A percentile compares a stretch with the other conserved stretches of the same genome.
phyloP scores from a whole-genome alignment of 2,888 invertebrate species.

The Geotrupes spiniger region DNA sequence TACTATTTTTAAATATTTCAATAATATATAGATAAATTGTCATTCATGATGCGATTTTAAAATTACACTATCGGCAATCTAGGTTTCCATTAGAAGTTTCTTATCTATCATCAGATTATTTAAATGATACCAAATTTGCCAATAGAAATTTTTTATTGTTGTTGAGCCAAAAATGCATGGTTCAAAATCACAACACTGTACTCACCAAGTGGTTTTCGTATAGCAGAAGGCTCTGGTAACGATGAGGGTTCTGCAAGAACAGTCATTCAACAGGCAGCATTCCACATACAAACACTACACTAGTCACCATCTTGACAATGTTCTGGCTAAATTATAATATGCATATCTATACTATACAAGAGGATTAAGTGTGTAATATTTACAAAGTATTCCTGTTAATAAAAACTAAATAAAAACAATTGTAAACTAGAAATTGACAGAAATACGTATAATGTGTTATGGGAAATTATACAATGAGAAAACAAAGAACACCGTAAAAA shows the following conservation, averaged over 20 bases:
- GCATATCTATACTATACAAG: conserved; percentile 12
- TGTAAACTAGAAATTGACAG: background rate
- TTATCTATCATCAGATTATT: too few relatives aligned
- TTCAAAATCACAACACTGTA: conserved; percentile 27
- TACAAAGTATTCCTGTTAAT: background rate
- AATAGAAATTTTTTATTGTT: too few relatives aligned
- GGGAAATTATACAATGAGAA: conserved; percentile 5
- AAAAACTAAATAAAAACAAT: background rate
- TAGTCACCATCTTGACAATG: conserved; percentile 10
- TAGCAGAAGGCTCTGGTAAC: conserved; percentile 44
- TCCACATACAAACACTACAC: conserved; percentile 41
- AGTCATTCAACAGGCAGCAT: conserved; percentile 51
- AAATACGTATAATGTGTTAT: background rate
- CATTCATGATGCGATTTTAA: too few relatives aligned
- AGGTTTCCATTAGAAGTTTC: too few relatives aligned
- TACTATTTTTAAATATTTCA: too few relatives aligned
- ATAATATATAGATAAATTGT: too few relatives aligned
- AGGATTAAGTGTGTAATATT: conserved; percentile 2
- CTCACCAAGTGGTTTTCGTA: conserved; percentile 61
- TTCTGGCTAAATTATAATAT: conserved; percentile 6
- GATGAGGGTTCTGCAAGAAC: conserved; percentile 47
- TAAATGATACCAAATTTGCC: too few relatives aligned
- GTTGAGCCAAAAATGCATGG: too few relatives aligned
- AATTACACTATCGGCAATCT: too few relatives aligned
- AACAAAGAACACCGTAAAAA: conserved; percentile 11